Conservation (phyloP, 1,140 invertebrate species). For the Campoletis sonorensis region DNA sequence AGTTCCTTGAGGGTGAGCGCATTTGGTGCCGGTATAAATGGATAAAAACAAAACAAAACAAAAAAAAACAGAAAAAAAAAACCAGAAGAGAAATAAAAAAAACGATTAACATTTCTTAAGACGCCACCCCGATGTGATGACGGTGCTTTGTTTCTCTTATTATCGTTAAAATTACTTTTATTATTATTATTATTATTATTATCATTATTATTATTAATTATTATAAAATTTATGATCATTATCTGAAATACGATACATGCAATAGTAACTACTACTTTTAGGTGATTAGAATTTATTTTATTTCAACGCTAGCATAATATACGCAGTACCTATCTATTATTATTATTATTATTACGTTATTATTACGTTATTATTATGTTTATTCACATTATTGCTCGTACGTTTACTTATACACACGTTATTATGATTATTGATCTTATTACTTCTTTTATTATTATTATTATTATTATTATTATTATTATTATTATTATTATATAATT, state of each 20-base stretch:
- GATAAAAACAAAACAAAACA: background rate
- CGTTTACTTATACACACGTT: too few species aligned
- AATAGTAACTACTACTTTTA: constrained; percentile 39
- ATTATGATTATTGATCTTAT: too few species aligned
- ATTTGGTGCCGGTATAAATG: constrained; percentile 52
- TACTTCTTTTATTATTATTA: constrained; percentile 65
- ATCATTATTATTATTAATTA: too few species aligned
- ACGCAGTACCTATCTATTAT: constrained; percentile 55
- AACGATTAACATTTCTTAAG: constrained; percentile 51
- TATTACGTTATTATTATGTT: constrained; percentile 57
- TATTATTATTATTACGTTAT: too few species aligned
- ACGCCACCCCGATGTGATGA: constrained; percentile 72
- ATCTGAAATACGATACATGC: constrained; percentile 48
- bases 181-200: too few species aligned
- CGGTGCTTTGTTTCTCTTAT: constrained; percentile 75
- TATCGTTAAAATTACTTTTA: constrained; percentile 50
- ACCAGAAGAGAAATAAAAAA: background rate
- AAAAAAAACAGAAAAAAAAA: too few species aligned
- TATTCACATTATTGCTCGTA: too few species aligned
- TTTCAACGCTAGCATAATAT: constrained; percentile 51
- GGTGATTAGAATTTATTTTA: constrained; percentile 59
- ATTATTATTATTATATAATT: constrained; percentile 1
- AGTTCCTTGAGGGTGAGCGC: constrained; percentile 71
- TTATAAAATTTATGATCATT: constrained; percentile 16
- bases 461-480: constrained; percentile 58